phyloP scores from a whole-genome alignment of 1,140 invertebrate species.

The Proales similis region DNA sequence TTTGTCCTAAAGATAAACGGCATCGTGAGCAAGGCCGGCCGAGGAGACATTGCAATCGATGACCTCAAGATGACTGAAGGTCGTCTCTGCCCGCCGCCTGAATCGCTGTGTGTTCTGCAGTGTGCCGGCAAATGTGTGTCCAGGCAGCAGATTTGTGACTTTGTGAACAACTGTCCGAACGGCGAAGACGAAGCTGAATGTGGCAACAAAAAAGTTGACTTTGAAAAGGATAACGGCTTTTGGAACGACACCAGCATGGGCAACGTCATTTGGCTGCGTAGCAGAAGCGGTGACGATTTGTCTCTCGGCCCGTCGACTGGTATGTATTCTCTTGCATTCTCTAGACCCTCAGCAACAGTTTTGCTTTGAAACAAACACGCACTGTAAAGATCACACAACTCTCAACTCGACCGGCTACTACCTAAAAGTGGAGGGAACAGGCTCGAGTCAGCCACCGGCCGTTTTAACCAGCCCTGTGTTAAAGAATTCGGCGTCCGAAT shows the following conservation, averaged over 20 bases:
- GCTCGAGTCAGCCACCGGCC: slow-evolving; percentile 5
- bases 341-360: no score
- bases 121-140: slow-evolving; percentile 40
- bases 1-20: slow-evolving; percentile 19
- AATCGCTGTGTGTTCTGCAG: slow-evolving; percentile 11
- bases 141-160: slow-evolving; percentile 45
- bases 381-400: slow-evolving; percentile 42
- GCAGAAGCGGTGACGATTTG: neutral
- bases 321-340: no score
- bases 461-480: slow-evolving; percentile 37
- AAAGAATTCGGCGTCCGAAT: slow-evolving; percentile 30
- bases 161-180: slow-evolving; percentile 44
- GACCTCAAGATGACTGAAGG: slow-evolving; percentile 26
- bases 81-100: neutral
- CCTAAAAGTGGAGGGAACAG: slow-evolving; percentile 38
- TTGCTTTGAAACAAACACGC: no score
- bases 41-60: slow-evolving; percentile 38
- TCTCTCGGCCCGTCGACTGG: slow-evolving; percentile 38
- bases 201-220: slow-evolving; percentile 39
- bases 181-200: slow-evolving; percentile 46
- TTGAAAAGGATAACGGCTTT: slow-evolving; percentile 41
- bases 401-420: slow-evolving; percentile 39
- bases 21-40: neutral
- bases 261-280: slow-evolving; percentile 33
- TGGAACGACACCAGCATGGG: slow-evolving; percentile 38